These are phyloP conservation scores for Vulpes ferrilata DNA, from an alignment of 2,113 vertebrate species.

Conservation along the genomic window DNA sequence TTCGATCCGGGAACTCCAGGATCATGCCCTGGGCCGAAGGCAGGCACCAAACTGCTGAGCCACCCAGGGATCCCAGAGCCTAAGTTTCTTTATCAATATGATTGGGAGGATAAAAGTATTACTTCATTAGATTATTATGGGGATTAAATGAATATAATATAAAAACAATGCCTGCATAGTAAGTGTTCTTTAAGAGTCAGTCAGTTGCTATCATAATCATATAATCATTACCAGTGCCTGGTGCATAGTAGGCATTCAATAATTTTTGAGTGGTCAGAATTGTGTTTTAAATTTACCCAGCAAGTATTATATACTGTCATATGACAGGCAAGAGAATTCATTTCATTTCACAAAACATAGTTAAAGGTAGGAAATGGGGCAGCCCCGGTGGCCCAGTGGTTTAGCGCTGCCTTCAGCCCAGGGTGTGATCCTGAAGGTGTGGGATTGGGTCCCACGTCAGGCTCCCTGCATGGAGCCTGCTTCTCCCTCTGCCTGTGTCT, in stretches of 20 bases:
- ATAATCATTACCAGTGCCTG: not conserved
- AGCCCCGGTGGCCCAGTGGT: too few relatives aligned
- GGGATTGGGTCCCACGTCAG: too few relatives aligned
- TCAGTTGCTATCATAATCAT: not conserved
- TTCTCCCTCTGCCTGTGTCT: too few relatives aligned
- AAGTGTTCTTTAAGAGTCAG: not conserved
- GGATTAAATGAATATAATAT: constrained; percentile 36
- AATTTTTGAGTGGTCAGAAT: not conserved
- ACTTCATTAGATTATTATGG: constrained; percentile 16
- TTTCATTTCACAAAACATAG: not conserved
- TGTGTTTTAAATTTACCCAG: constrained; percentile 30
- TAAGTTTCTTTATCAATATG: constrained; percentile 12
- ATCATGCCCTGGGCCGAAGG: too few relatives aligned
- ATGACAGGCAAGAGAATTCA: constrained; percentile 1
- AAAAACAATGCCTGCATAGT: not conserved
- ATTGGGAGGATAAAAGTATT: constrained; percentile 8
- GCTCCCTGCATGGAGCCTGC: too few relatives aligned
- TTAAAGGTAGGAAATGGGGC: not conserved
- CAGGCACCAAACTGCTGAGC: too few relatives aligned
- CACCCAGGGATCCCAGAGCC: not conserved
- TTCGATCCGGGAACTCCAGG: too few relatives aligned
- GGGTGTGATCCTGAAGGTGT: too few relatives aligned
- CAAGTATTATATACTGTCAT: not conserved
- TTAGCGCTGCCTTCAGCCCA: too few relatives aligned
- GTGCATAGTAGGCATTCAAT: not conserved